Evolutionary conservation across 2,113 vertebrate genomes (phyloP).

Genomic region (Eurypyga helias): DNA sequence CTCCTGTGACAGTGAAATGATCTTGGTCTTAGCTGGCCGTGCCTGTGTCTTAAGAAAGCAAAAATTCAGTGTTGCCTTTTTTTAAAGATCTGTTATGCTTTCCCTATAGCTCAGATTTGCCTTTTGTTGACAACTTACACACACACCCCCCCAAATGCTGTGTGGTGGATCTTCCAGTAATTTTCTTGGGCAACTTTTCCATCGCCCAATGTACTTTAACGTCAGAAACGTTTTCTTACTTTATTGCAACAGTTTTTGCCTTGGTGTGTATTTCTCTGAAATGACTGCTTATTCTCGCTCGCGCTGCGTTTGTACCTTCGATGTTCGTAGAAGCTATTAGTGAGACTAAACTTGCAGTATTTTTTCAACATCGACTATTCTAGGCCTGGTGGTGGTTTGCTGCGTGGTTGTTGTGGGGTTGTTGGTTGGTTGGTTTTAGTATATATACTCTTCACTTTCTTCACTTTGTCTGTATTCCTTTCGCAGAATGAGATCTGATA

Average conservation of each 20-base stretch:
- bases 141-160: background rate
- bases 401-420: too few species aligned
- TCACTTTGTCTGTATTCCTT: background rate
- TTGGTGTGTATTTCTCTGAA: background rate
- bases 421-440: too few species aligned
- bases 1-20: background rate
- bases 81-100: background rate
- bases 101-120: background rate
- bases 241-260: background rate
- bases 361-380: background rate
- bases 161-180: background rate
- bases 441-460: background rate
- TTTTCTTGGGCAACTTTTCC: background rate
- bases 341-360: background rate
- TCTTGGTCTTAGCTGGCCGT: background rate
- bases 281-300: background rate
- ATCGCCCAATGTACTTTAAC: background rate
- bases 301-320: background rate
- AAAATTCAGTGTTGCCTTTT: background rate
- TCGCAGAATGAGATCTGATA: background rate
- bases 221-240: background rate
- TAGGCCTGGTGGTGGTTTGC: background rate
- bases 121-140: too few species aligned
- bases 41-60: background rate
- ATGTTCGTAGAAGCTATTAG: background rate